Percentiles rank a stretch among this genome's conserved stretches.
phyloP scores from a whole-genome alignment of 2,113 vertebrate genomes.

The Eubucco bourcierii region DNA sequence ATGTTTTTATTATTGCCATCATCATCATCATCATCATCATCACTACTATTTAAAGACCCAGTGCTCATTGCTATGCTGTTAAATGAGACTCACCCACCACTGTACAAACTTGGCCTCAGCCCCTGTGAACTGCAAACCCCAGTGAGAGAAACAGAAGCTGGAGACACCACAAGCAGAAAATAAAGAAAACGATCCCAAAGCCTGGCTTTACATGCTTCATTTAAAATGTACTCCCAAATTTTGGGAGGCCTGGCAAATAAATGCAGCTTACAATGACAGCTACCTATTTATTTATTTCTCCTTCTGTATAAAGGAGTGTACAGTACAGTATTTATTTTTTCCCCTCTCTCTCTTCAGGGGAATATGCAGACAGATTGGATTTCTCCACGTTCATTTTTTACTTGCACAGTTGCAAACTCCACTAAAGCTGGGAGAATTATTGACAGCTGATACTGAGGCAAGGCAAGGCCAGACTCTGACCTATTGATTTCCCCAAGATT shows the following conservation, averaged over 20 bases:
- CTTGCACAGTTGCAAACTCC: not conserved
- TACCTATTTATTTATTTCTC: not conserved
- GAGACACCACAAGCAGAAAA: not conserved
- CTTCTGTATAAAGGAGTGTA: not conserved
- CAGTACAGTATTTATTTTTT: not conserved
- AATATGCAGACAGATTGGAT: not conserved
- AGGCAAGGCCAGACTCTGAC: slow-evolving; percentile 46
- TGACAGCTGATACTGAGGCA: slow-evolving; percentile 11
- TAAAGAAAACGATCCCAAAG: not conserved
- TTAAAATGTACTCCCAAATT: not conserved
- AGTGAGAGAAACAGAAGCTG: fast-evolving
- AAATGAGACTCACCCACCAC: not conserved
- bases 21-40: no score
- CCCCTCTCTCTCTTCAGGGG: not conserved
- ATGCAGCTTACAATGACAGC: not conserved
- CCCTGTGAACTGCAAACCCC: not conserved
- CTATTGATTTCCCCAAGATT: slow-evolving; percentile 25
- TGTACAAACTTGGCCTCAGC: not conserved
- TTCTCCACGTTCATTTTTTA: not conserved
- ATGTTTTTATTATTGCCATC: not conserved
- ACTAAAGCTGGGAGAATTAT: slow-evolving; percentile 8
- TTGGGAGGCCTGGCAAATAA: not conserved
- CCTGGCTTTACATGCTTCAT: not conserved
- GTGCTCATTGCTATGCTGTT: not conserved
- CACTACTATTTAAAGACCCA: not conserved